A percentile compares a stretch with the other conserved stretches of the same genome.
phyloP scores from a whole-genome alignment of 2,797 vertebrate genomes.

The Linurgus olivaceus region DNA sequence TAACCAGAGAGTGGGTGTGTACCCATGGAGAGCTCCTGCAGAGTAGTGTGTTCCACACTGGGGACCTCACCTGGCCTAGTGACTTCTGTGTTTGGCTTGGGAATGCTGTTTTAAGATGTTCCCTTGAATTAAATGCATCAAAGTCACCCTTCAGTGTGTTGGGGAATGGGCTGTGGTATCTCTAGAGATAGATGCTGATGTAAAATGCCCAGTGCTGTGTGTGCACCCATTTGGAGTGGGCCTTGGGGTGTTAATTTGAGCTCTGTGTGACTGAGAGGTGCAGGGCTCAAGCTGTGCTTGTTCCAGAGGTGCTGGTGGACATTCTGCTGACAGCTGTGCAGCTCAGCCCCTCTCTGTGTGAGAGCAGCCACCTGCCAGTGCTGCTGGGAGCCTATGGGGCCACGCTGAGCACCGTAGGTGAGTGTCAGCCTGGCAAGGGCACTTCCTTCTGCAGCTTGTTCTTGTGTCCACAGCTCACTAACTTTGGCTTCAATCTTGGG shows the following conservation, averaged over 20 bases:
- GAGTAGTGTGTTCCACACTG: neutral
- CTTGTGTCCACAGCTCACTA: neutral
- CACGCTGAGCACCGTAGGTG: constrained; percentile 85
- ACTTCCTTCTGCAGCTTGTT: neutral
- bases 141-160: neutral
- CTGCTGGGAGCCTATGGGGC: constrained; percentile 91
- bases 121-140: neutral
- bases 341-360: constrained; percentile 84
- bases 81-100: neutral
- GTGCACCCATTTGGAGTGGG: neutral
- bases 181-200: neutral
- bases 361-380: constrained; percentile 84
- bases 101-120: neutral
- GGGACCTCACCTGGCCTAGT: neutral
- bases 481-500: neutral
- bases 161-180: neutral
- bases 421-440: constrained; percentile 1
- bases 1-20: neutral
- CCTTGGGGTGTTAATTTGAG: neutral
- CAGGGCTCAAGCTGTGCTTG: neutral
- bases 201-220: neutral
- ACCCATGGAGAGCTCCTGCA: neutral
- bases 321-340: constrained; percentile 83
- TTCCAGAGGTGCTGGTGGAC: constrained; percentile 85
- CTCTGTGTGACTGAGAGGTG: neutral